Conservation (phyloP, 2,113 vertebrate genomes). For the Lipotes vexillifer region DNA sequence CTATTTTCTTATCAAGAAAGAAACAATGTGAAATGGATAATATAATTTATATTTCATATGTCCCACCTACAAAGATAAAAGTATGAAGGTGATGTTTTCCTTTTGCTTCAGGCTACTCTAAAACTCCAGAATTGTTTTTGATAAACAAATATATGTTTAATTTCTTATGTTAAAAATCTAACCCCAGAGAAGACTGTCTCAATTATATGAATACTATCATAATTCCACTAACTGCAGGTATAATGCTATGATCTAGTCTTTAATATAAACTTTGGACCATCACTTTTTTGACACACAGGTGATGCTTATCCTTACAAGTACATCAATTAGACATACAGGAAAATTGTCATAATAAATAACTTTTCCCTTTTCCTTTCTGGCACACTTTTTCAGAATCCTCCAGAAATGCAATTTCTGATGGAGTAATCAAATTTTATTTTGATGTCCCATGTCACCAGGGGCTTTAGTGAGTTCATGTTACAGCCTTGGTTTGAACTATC, state of each 20-base stretch:
- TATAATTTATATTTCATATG: not conserved
- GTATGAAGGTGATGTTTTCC: not conserved
- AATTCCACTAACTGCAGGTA: not conserved
- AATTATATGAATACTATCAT: not conserved
- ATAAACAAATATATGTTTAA: not conserved
- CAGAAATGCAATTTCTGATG: not conserved
- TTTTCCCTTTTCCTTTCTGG: not conserved
- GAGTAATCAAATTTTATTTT: not conserved
- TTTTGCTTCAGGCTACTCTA: not conserved
- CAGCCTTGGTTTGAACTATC: not conserved
- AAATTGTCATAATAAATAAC: not conserved
- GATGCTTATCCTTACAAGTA: fast-evolving
- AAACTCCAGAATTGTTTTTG: not conserved
- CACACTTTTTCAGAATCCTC: not conserved
- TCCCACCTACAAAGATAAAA: not conserved
- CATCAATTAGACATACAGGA: not conserved
- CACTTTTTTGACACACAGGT: not conserved
- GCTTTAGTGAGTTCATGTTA: not conserved
- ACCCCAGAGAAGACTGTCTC: not conserved
- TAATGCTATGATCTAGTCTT: not conserved
- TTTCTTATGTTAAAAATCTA: not conserved
- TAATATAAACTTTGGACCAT: not conserved
- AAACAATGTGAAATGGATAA: not conserved
- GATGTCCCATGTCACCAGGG: fast-evolving
- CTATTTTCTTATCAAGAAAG: not conserved